A percentile compares a stretch with the other conserved stretches of the same genome.
Conservation (phyloP, 2,113 vertebrate genomes). For the Genyomyrus donnyi region DNA sequence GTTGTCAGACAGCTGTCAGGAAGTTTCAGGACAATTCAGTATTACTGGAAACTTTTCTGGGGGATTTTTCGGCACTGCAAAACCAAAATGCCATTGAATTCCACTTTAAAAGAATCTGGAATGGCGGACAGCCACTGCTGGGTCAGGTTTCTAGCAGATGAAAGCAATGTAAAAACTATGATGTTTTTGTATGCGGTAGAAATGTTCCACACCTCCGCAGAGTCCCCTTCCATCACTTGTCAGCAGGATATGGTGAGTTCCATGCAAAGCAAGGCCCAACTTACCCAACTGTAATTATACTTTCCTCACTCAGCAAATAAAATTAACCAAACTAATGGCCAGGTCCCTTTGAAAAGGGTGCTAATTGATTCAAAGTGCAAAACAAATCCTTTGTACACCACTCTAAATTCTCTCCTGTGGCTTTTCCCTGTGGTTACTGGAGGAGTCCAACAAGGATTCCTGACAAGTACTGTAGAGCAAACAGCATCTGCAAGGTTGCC, state of each 20-base stretch:
- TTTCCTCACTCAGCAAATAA: slow-evolving; percentile 5
- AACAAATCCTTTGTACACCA: slow-evolving; percentile 17
- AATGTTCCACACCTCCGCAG: neutral
- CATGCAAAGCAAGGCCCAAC: neutral
- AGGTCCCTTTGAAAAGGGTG: slow-evolving; percentile 13
- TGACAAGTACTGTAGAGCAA: neutral
- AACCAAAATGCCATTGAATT: neutral
- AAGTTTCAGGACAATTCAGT: neutral
- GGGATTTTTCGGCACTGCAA: neutral
- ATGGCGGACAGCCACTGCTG: neutral
- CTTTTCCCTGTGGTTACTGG: neutral
- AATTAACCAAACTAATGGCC: slow-evolving; percentile 4
- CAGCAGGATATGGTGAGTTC: neutral
- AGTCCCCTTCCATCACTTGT: neutral
- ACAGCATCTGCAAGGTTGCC: neutral
- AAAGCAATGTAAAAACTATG: neutral
- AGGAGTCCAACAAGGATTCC: neutral
- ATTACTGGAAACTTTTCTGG: neutral
- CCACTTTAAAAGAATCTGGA: neutral
- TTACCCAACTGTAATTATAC: neutral
- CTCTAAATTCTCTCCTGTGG: neutral
- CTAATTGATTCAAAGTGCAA: slow-evolving; percentile 12
- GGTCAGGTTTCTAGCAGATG: neutral
- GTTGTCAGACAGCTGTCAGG: neutral
- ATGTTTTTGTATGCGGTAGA: neutral